phyloP scores from a whole-genome alignment of 2,113 vertebrate genomes.

The Phyllopteryx taeniolatus region DNA sequence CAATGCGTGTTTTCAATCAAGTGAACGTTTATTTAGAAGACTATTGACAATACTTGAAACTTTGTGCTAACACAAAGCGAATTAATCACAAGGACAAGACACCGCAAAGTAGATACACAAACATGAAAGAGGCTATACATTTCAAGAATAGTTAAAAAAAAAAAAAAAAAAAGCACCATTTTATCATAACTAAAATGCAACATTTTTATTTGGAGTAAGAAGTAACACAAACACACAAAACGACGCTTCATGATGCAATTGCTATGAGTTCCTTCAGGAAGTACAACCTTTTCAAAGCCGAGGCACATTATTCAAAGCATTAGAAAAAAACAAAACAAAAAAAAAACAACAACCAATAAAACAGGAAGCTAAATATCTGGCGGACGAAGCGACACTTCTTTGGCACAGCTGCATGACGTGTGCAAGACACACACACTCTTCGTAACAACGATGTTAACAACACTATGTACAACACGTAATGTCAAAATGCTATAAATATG shows the following conservation, averaged over 20 bases:
- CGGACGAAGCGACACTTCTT: slow-evolving; percentile 68
- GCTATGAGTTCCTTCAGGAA: slow-evolving; percentile 51
- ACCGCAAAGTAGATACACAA: slow-evolving; percentile 23
- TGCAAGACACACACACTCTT: slow-evolving; percentile 60
- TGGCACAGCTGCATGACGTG: slow-evolving; percentile 81
- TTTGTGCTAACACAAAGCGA: slow-evolving; percentile 56
- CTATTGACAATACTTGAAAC: slow-evolving; percentile 56
- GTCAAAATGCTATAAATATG: slow-evolving; percentile 83
- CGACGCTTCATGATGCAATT: slow-evolving; percentile 36
- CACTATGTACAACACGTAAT: slow-evolving; percentile 94
- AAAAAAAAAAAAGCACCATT: slow-evolving; percentile 73
- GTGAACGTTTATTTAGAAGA: slow-evolving; percentile 66
- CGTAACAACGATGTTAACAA: slow-evolving; percentile 76
- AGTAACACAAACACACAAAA: slow-evolving; percentile 49
- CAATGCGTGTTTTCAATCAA: neutral
- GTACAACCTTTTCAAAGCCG: slow-evolving; percentile 39
- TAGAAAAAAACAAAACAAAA: slow-evolving; percentile 26
- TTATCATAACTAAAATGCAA: slow-evolving; percentile 54
- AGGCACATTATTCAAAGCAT: slow-evolving; percentile 53
- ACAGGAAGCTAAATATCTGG: slow-evolving; percentile 40
- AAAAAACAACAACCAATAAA: neutral
- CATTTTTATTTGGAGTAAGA: slow-evolving; percentile 61
- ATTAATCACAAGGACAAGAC: slow-evolving; percentile 54
- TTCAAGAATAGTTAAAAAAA: slow-evolving; percentile 58
- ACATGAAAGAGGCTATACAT: slow-evolving; percentile 59